Evolutionary conservation across 2,113 vertebrate species (phyloP), one percentile per base, ranked within the genome.

Genomic region (Ceyx melanurus): DNA sequence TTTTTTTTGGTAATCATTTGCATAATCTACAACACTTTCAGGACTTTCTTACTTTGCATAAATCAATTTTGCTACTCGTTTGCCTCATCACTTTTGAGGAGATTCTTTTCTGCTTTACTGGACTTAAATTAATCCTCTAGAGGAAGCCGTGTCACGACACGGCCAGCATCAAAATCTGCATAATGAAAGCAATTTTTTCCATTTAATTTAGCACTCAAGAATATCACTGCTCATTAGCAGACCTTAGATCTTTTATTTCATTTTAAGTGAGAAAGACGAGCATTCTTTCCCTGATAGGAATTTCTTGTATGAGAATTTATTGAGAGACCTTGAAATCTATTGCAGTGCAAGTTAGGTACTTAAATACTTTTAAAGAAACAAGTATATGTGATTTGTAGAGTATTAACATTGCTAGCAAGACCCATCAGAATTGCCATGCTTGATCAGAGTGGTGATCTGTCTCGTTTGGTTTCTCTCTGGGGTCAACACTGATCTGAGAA

Each of bases 41-140:
- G 85, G 95, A 92, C 95, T 95, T 78, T 88, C 73, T 96, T 93
- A 71, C 57, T 97, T 96, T 97, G 94, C 95, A 97, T 97, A 97
- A 97, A 97, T 97, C 96, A 96, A 95, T 96, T 97, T 97, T 33
- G 15, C 88, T 98, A 96, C 94, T 88, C 95, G 92, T 95, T 97
- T 94, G 93, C 93, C 90, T 94, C 95, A 89, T 94, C 90, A 82
- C 86, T 97, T 96, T 81, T 80, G 91, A 91, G 85, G 72, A 79
- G 53, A 95, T 95, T 95, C 79, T 94, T 73, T 97, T 90, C 86
- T 94, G 73, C 93, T 96, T 97, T 94, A 70, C 82, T 90, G 93
- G 95, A 96, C 94, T 97, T 95, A 96, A 97, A 97, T 96, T 97
- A 97, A 97, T 97, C 97, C 95, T 96, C 93, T 76, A 76, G 94